Conservation (phyloP, 2,113 vertebrate genomes). For the human (Homo sapiens) region GRCh38 chrX:18111501-18112000, state of each 20-base stretch:
- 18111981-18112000: background rate
- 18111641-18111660: background rate
- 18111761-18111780: background rate
- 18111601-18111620: background rate
- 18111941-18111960: background rate
- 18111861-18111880: background rate
- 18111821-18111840: background rate
- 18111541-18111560: background rate
- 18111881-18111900: background rate
- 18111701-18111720: background rate
- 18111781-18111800: background rate
- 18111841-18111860: background rate
- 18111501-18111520: background rate
- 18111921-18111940: background rate
- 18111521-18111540: background rate
- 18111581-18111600: conserved; percentile 7
- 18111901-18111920: background rate
- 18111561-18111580: background rate
- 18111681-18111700: background rate
- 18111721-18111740: background rate
- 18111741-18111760: background rate
- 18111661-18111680: background rate
- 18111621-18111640: conserved; percentile 4
- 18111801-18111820: background rate
- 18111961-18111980: background rate